phyloP scores from a whole-genome alignment of 2,113 vertebrate genomes.

The Hyperopisus bebe region DNA sequence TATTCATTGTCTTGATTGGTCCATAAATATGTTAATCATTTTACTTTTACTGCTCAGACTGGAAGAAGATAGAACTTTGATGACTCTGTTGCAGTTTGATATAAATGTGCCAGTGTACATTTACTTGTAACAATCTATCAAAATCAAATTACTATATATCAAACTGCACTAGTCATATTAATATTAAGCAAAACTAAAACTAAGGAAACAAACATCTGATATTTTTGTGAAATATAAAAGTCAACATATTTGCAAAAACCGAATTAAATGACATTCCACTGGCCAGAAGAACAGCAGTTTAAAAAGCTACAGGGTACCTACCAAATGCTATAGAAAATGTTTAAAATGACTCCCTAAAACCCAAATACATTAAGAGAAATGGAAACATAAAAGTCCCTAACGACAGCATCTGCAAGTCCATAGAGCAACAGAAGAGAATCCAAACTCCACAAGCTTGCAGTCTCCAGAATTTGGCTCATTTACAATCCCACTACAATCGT shows the following conservation, averaged over 20 bases:
- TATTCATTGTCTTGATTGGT: background rate
- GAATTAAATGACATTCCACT: background rate
- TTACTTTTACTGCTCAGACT: background rate
- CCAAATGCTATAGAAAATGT: background rate
- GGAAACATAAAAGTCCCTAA: background rate
- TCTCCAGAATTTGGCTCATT: background rate
- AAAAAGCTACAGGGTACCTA: background rate
- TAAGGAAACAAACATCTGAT: background rate
- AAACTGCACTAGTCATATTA: background rate
- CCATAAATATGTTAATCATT: background rate
- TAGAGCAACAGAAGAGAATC: background rate
- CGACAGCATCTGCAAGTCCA: background rate
- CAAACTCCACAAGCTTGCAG: background rate
- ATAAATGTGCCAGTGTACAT: background rate
- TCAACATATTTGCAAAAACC: background rate
- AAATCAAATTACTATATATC: constrained; percentile 2
- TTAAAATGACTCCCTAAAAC: background rate
- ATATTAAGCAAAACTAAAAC: background rate
- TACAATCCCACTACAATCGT: background rate
- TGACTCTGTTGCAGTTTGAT: background rate
- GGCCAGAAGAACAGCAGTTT: background rate
- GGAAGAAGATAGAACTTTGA: background rate
- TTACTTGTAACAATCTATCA: background rate
- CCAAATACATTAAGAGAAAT: background rate
- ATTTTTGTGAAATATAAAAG: background rate